phyloP scores from a whole-genome alignment of 2,113 vertebrate genomes.

The Anguilla japonica region DNA sequence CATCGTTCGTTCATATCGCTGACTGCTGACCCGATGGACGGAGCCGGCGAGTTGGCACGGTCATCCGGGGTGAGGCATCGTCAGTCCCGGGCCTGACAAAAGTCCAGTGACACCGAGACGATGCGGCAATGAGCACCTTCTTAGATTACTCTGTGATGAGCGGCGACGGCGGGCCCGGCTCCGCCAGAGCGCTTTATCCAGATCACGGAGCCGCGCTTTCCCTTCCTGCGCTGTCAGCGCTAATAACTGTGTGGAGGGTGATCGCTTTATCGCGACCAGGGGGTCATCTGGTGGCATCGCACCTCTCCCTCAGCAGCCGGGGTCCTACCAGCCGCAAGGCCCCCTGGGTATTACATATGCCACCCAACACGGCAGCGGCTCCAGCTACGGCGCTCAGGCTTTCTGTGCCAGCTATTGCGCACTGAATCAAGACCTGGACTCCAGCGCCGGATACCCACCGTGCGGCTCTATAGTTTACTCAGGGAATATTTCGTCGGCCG shows the following conservation, averaged over 20 bases:
- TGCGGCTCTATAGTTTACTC: slow-evolving; percentile 88
- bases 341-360: slow-evolving; percentile 84
- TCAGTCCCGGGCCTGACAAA: slow-evolving; percentile 75
- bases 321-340: slow-evolving; percentile 80
- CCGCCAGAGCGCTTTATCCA: slow-evolving; percentile 83
- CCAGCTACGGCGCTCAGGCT: slow-evolving; percentile 82
- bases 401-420: slow-evolving; percentile 85
- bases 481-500: slow-evolving; percentile 82
- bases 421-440: slow-evolving; percentile 88
- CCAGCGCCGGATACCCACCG: slow-evolving; percentile 78
- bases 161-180: slow-evolving; percentile 81
- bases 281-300: slow-evolving; percentile 81
- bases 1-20: slow-evolving; percentile 90
- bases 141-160: slow-evolving; percentile 89
- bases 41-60: slow-evolving; percentile 90
- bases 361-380: slow-evolving; percentile 78
- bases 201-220: slow-evolving; percentile 95
- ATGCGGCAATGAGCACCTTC: slow-evolving; percentile 95
- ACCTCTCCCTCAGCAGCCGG: slow-evolving; percentile 73
- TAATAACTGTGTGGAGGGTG: slow-evolving; percentile 84
- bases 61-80: slow-evolving; percentile 72
- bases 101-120: slow-evolving; percentile 72
- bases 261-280: slow-evolving; percentile 84
- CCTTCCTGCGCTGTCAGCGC: slow-evolving; percentile 89
- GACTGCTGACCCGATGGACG: slow-evolving; percentile 77